phyloP scores from a whole-genome alignment of 2,113 vertebrate genomes.

The Mirounga angustirostris region DNA sequence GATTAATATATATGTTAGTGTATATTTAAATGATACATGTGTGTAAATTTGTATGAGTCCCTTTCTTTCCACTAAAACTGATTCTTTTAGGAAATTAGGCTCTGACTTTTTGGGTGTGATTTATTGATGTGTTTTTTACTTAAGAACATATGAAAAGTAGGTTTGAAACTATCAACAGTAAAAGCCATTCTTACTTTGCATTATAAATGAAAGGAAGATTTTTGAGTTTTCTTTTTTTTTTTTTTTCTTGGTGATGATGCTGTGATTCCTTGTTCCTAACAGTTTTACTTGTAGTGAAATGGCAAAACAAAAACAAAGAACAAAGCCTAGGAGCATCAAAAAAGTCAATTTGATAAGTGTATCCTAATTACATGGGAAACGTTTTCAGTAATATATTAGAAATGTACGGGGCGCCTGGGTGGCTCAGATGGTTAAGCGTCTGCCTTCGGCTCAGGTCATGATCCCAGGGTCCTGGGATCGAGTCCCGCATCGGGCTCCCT shows the following conservation, averaged over 20 bases:
- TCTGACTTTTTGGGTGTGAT: neutral
- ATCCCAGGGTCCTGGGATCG: too few species aligned
- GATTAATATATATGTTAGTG: neutral
- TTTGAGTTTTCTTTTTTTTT: neutral
- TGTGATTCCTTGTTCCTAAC: neutral
- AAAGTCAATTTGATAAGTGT: neutral
- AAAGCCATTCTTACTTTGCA: neutral
- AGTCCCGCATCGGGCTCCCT: too few species aligned
- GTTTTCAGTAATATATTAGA: neutral
- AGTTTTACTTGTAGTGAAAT: neutral
- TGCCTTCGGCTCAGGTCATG: too few species aligned
- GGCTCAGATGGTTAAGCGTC: too few species aligned
- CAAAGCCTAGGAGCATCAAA: neutral
- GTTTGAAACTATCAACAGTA: neutral
- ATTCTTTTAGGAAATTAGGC: neutral
- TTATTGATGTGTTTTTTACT: neutral
- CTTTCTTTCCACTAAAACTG: neutral
- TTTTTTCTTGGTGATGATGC: neutral
- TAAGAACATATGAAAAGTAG: neutral
- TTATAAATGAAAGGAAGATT: neutral
- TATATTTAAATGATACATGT: neutral
- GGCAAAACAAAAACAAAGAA: neutral
- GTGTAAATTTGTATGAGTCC: neutral
- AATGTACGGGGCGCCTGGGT: neutral
- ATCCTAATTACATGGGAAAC: neutral